These are phyloP conservation scores for Leucophenga varia DNA, from an alignment of 1,140 invertebrate species.

Conservation along the genomic window DNA sequence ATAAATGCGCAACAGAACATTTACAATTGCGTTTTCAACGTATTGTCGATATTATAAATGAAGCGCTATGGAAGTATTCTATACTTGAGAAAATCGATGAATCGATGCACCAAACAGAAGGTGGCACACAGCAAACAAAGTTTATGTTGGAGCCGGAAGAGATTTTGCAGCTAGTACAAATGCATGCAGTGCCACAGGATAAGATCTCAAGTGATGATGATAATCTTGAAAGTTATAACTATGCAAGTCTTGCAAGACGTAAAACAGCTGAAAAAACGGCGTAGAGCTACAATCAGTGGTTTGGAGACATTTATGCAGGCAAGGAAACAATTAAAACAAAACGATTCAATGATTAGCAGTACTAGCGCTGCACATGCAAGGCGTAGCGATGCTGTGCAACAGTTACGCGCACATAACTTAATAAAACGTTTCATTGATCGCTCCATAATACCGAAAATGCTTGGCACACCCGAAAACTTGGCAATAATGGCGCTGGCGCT, in stretches of 20 bases:
- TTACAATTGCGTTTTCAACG: constrained; percentile 36
- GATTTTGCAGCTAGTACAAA: constrained; percentile 35
- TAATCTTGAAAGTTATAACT: constrained; percentile 35
- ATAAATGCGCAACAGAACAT: constrained; percentile 26
- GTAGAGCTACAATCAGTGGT: constrained; percentile 38
- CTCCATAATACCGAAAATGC: constrained; percentile 47
- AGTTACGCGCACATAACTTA: background rate
- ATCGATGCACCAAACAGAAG: constrained; percentile 14
- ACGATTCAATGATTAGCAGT: constrained; percentile 3
- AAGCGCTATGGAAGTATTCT: constrained; percentile 42
- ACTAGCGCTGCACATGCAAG: background rate
- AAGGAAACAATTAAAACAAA: no score
- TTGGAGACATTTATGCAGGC: no score
- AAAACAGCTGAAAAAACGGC: constrained; percentile 30
- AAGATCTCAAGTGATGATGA: constrained; percentile 51
- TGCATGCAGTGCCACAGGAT: constrained; percentile 31
- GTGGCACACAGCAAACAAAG: constrained; percentile 5
- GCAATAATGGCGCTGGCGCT: constrained; percentile 46
- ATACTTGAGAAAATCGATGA: constrained; percentile 45
- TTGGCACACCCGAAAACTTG: constrained; percentile 41
- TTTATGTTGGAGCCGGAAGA: constrained; percentile 35
- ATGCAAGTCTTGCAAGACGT: constrained; percentile 32
- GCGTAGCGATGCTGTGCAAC: background rate
- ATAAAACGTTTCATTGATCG: constrained; percentile 12
- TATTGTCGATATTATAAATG: constrained; percentile 38